phyloP scores from a whole-genome alignment of 2,113 vertebrate genomes.

The Prinia subflava region DNA sequence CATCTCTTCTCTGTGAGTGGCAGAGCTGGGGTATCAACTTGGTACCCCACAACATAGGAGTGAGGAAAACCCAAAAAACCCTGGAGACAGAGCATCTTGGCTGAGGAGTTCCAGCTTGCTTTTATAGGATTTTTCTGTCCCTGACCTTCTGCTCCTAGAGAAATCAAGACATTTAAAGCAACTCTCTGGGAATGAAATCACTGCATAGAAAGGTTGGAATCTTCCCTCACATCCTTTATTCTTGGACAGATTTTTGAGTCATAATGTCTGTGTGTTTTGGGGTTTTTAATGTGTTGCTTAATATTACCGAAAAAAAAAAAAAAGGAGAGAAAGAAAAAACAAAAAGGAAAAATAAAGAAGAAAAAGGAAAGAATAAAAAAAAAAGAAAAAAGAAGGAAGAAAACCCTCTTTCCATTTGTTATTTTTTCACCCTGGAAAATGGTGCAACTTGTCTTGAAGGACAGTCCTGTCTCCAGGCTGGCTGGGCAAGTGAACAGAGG shows the following conservation, averaged over 20 bases:
- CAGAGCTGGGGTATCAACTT: not conserved
- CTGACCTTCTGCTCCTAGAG: not conserved
- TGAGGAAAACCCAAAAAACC: not conserved
- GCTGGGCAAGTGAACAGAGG: not conserved
- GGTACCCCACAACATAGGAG: accelerated
- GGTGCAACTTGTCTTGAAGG: not conserved
- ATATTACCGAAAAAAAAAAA: accelerated
- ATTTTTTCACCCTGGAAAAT: not conserved
- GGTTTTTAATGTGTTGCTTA: not conserved
- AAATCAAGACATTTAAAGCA: not conserved
- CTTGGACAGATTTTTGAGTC: not conserved
- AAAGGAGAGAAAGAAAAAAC: accelerated
- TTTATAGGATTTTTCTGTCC: not conserved
- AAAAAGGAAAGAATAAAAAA: not conserved
- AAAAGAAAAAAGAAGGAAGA: not conserved
- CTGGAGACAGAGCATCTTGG: not conserved
- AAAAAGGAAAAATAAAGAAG: not conserved
- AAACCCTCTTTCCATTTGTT: not conserved
- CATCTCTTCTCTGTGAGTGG: not conserved
- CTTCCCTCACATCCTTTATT: not conserved
- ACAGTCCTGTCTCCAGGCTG: not conserved
- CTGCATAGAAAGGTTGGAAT: not conserved
- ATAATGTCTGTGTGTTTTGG: not conserved
- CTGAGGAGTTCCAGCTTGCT: not conserved
- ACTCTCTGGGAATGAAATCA: not conserved